Percentiles rank a stretch among this genome's conserved stretches.
Conservation (phyloP, 53 echinoderm and acorn worm species). For the Echinometra lucunter region DNA sequence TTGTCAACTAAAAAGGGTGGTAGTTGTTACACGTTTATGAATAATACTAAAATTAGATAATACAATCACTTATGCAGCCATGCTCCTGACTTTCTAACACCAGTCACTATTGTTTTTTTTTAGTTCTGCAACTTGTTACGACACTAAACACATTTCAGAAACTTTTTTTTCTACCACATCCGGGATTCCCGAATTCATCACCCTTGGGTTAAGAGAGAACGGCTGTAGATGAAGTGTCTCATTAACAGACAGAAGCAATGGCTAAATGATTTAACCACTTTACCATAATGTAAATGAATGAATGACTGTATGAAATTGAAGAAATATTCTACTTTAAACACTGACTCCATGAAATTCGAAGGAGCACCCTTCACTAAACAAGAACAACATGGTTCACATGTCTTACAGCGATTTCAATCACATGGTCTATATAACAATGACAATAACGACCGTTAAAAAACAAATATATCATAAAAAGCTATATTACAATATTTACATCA, state of each 20-base stretch:
- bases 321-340: too few species aligned
- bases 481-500: conserved; percentile 40
- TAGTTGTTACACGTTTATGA: too few species aligned
- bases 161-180: too few species aligned
- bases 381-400: background rate
- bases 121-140: too few species aligned
- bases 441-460: background rate
- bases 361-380: background rate
- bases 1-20: too few species aligned
- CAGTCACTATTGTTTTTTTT: too few species aligned
- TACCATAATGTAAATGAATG: background rate
- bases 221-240: background rate
- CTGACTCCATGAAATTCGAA: background rate
- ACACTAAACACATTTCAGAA: too few species aligned
- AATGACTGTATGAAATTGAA: background rate
- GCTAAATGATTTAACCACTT: background rate
- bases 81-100: too few species aligned
- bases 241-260: background rate
- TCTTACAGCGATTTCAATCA: background rate
- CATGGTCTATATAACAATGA: background rate
- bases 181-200: too few species aligned
- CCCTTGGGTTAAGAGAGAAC: background rate
- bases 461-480: conserved; percentile 7
- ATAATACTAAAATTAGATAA: too few species aligned
- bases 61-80: background rate